phyloP scores from a whole-genome alignment of 2,888 invertebrate genomes.

The Gymnocheta viridis region DNA sequence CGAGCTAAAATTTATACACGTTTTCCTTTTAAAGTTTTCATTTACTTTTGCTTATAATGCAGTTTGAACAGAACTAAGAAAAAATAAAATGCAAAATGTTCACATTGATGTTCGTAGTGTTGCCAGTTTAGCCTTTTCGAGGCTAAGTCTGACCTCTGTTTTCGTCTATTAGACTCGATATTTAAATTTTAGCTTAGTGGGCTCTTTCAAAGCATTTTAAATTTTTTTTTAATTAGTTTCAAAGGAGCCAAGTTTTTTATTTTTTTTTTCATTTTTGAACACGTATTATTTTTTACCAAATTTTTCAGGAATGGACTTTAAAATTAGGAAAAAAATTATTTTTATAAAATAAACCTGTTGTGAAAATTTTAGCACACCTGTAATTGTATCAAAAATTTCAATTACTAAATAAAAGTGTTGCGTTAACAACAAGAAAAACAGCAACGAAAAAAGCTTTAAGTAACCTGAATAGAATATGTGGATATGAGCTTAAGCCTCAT shows the following conservation, averaged over 20 bases:
- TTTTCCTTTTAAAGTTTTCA: constrained; percentile 12
- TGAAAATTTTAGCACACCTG: neutral
- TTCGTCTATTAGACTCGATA: too few species aligned
- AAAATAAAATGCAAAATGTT: neutral
- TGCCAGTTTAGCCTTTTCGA: too few species aligned
- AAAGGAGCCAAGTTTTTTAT: too few species aligned
- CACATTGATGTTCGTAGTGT: neutral
- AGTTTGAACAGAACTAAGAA: neutral
- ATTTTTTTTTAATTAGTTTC: too few species aligned
- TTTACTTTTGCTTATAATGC: constrained; percentile 25
- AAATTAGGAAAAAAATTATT: too few species aligned
- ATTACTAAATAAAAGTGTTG: neutral
- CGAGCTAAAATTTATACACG: constrained; percentile 62
- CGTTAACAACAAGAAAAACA: neutral
- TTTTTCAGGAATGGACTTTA: too few species aligned
- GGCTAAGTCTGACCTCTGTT: too few species aligned
- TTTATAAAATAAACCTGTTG: too few species aligned
- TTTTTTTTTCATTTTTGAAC: too few species aligned
- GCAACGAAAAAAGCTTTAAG: neutral
- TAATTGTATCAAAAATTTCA: neutral
- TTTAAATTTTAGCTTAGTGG: too few species aligned
- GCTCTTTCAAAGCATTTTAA: too few species aligned
- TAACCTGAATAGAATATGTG: constrained; percentile 18
- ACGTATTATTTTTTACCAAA: too few species aligned
- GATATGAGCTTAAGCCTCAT: constrained; percentile 54